These are phyloP conservation scores for Pseudomyrmex sp. DNA, from an alignment of 1,140 invertebrate species.

Conservation along the genomic window DNA sequence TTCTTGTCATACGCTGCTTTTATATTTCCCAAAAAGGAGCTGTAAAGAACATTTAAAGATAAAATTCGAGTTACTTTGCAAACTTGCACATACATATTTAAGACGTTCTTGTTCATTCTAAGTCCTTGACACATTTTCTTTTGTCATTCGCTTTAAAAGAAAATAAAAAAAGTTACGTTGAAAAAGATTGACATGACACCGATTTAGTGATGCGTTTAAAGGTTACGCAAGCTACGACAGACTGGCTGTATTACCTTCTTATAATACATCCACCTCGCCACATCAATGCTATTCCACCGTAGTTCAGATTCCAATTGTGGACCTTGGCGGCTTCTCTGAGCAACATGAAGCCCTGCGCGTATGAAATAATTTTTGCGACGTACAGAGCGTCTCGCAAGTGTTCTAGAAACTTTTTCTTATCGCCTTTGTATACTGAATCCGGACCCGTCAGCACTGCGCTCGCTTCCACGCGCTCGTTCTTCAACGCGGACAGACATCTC, in stretches of 20 bases:
- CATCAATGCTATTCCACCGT: conserved; percentile 99
- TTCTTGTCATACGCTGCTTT: conserved; percentile 98
- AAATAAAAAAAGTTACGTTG: not conserved
- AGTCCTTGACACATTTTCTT: conserved; percentile 15
- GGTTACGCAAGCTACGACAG: not conserved
- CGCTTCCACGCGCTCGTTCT: conserved; percentile 90
- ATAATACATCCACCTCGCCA: conserved; percentile 99
- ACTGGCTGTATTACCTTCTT: conserved; percentile 88
- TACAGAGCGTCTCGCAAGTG: conserved; percentile 94
- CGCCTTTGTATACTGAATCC: conserved; percentile 86
- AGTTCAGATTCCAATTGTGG: conserved; percentile 98
- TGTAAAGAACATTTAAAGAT: conserved; percentile 76
- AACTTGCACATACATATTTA: not conserved
- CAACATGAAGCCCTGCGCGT: conserved; percentile 99
- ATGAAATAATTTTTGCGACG: conserved; percentile 99
- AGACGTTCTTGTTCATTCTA: conserved; percentile 2
- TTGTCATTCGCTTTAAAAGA: conserved; percentile 1
- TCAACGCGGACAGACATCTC: conserved; percentile 96
- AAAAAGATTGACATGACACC: not conserved
- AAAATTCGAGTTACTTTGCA: not conserved
- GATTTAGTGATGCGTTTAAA: not conserved
- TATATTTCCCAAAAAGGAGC: conserved; percentile 98
- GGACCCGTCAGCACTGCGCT: conserved; percentile 92
- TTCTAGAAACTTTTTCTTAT: conserved; percentile 93
- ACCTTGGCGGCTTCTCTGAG: conserved; percentile 96